Evolutionary conservation across 2,797 vertebrate genomes (phyloP).

Genomic region (Lagocephalus sceleratus): DNA sequence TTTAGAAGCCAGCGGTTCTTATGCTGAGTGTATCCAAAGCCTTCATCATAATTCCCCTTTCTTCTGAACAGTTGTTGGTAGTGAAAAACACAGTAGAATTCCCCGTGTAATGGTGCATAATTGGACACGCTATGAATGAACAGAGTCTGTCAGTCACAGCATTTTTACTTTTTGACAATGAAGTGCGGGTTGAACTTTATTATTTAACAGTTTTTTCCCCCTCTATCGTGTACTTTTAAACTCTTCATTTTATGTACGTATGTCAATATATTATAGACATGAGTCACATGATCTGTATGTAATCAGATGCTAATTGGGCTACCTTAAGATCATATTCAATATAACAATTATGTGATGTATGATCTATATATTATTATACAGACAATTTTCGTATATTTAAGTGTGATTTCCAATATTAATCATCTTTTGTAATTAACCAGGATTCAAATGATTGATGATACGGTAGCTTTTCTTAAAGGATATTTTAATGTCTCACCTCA

Average conservation of each 20-base stretch:
- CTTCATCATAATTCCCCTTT: conserved; percentile 79
- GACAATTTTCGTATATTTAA: not conserved
- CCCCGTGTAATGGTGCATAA: conserved; percentile 73
- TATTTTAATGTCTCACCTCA: conserved; percentile 77
- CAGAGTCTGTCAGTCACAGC: conserved; percentile 36
- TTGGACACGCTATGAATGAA: conserved; percentile 77
- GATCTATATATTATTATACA: no score
- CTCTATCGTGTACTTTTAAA: no score
- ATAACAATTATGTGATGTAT: no score
- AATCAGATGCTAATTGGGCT: no score
- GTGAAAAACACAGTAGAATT: conserved; percentile 85
- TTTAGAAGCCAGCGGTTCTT: conserved; percentile 69
- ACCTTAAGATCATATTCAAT: no score
- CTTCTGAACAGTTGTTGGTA: conserved; percentile 79
- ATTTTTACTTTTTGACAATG: no score
- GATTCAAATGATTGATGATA: not conserved
- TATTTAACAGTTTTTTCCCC: no score
- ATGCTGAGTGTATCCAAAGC: conserved; percentile 73
- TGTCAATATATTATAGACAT: no score
- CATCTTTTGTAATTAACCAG: not conserved
- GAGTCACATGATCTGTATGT: no score
- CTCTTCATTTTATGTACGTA: no score
- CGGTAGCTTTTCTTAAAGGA: conserved; percentile 8
- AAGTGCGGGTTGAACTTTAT: no score
- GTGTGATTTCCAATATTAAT: not conserved